Conservation (phyloP, 1,140 invertebrate species). For the Hylaeus volcanicus region DNA sequence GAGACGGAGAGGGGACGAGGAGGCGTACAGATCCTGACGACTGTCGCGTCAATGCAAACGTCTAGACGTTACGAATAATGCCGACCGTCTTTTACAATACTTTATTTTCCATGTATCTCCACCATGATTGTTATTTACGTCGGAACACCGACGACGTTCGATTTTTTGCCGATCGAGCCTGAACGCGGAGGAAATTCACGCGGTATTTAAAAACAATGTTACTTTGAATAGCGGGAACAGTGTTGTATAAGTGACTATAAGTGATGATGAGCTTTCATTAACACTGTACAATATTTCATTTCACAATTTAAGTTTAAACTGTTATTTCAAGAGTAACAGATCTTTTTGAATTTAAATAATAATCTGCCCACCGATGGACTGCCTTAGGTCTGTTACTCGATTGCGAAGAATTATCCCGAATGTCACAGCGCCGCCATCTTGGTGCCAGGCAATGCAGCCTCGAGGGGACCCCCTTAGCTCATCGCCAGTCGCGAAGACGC, state of each 20-base stretch:
- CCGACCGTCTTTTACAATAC: not conserved
- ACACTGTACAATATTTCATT: no score
- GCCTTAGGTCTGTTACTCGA: no score
- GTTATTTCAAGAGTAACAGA: no score
- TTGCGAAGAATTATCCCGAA: no score
- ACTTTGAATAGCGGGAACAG: no score
- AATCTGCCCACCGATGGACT: no score
- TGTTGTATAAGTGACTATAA: no score
- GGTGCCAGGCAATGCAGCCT: not conserved
- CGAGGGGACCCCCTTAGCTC: not conserved
- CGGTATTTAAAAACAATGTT: no score
- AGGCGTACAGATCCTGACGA: constrained; percentile 46
- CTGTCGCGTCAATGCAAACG: constrained; percentile 60
- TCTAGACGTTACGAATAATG: constrained; percentile 39
- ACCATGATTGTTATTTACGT: constrained; percentile 7
- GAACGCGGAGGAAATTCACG: not conserved
- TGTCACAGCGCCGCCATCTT: not conserved
- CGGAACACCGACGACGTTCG: not conserved
- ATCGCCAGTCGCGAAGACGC: constrained; percentile 8
- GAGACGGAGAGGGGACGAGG: constrained; percentile 35
- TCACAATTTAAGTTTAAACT: no score
- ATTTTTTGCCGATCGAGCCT: not conserved
- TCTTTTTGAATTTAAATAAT: no score
- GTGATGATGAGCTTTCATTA: no score
- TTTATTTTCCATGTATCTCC: constrained; percentile 19